Evolutionary conservation across 2,888 invertebrate species (phyloP), one percentile per base, ranked within the genome.

Genomic region (Stramonita haemastoma): DNA sequence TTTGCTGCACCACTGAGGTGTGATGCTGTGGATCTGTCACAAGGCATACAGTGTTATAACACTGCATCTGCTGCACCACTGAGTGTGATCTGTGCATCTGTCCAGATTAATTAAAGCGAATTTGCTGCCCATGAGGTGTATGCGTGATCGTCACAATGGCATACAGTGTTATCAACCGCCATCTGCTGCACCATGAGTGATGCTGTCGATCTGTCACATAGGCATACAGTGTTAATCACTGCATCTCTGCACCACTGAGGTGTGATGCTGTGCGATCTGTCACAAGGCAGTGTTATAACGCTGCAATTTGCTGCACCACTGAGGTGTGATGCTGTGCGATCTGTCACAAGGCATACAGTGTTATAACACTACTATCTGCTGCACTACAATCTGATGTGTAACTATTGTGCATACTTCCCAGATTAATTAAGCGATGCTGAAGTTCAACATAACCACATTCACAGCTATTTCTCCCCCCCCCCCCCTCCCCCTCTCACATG

Each of bases 241-340:
- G 26, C 77, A 77, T n/a, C 34, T 32, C 19, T 22, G 34, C 79
- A n/a, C n/a, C n/a, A n/a, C 15, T 32, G 11, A 79, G 5, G 17
- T 29, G 77, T n/a, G 77, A 26, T 77, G 73, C 29, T 77, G 77
- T n/a, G n/a, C 77, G 4, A 77, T 77, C 97, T 98, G 95, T 17
- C 91, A 91, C 60, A 90, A 60, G 90, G 32, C 6, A 77, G 1
- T 73, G 73, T n/a, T 73, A n/a, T n/a, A 73, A n/a, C n/a, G n/a
- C 93, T 98, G 98, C 98, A 91, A 99, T 97, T 89, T 98, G 97
- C 95, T 99, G 98, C 22, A 99, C 98, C 0, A 98, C 98, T 87
- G 97, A 97, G 95, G 99, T 98, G 96, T 99, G 99, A 96, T 99
- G 99, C 93, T 99, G 98, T 95, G 98, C 98, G 91, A 99, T 98